Evolutionary conservation across 2,797 vertebrate species (phyloP), one percentile per base, ranked within the genome.

Genomic region (Eidolon dupreanum): DNA sequence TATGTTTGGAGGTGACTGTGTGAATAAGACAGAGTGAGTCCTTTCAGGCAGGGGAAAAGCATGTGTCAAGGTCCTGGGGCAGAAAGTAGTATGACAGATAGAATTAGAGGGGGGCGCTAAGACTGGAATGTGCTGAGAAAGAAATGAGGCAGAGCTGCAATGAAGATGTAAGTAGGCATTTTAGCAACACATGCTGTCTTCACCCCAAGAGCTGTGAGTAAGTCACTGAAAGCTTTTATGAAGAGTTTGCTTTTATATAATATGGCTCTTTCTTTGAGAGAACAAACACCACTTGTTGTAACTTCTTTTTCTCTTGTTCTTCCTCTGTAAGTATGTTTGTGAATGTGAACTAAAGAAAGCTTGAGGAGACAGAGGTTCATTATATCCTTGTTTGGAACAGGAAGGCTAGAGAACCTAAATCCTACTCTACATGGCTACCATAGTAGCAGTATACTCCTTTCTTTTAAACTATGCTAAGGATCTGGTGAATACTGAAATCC

Each of bases 401-500:
- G 26, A 75, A 57, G 4, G 17, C 43, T 24, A 17, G 49, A 17
- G 1, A 51, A 2, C 36, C 17, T 3, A 77, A 82, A 43, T 15
- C 20, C 53, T 2, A 15, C 8, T 66, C 28, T 43, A 3, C 7
- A 11, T 8, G 51, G 43, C 74, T 90, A 10, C 12, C 12, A 5
- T 55, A 4, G 5, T 51, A 51, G 8, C 24, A 8, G 1, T 33
- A 10, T 15, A 5, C 2, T 4, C 1, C 6, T 15, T 55, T 70
- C 26, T 73, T 74, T 93, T 31, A 88, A 82, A 36, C 53, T 74
- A 1, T 38, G 2, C 57, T 20, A 57, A 61, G 53, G 74, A 82
- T 6, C 24, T 74, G n/a, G 3, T 65, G 31, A 87, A 8, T 65
- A 46, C 51, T 57, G 15, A 51, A 59, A 63, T 92, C 26, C 70